These are phyloP conservation scores for Siphonodentalium dalli DNA, from an alignment of 2,888 invertebrate species.

Conservation along the genomic window DNA sequence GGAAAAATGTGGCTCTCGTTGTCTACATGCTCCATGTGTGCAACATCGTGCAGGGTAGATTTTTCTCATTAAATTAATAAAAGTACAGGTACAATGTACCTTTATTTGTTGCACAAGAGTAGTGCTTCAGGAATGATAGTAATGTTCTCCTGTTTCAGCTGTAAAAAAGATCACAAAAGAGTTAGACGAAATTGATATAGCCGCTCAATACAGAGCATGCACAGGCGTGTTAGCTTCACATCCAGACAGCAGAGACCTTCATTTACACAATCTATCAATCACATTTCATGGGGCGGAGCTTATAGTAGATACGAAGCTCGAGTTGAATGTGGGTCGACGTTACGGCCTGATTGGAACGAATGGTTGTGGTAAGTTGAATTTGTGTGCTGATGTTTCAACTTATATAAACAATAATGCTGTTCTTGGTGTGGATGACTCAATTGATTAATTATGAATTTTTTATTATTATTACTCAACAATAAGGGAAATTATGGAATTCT, in stretches of 20 bases:
- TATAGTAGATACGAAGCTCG: conserved; percentile 92
- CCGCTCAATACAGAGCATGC: conserved; percentile 74
- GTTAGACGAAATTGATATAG: conserved; percentile 82
- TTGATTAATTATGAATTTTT: no score
- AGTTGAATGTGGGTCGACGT: conserved; percentile 94
- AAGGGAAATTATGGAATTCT: no score
- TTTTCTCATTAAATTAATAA: no score
- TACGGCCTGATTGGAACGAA: conserved; percentile 98
- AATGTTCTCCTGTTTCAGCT: background rate
- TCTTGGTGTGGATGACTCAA: no score
- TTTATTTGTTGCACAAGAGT: background rate
- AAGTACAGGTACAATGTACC: background rate
- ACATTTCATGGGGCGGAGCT: conserved; percentile 98
- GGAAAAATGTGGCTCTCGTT: no score
- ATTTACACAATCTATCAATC: conserved; percentile 94
- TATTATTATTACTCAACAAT: no score
- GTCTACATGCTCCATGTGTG: no score
- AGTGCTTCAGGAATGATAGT: background rate
- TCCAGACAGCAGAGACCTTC: conserved; percentile 93
- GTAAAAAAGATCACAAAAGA: conserved; percentile 77
- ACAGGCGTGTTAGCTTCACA: conserved; percentile 96
- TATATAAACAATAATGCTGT: no score
- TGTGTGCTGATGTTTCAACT: no score
- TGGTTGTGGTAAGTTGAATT: conserved; percentile 79
- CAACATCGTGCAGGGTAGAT: no score